A percentile compares a stretch with the other conserved stretches of the same genome.
Conservation (phyloP, 2,113 vertebrate genomes). For the Sylvietta virens region DNA sequence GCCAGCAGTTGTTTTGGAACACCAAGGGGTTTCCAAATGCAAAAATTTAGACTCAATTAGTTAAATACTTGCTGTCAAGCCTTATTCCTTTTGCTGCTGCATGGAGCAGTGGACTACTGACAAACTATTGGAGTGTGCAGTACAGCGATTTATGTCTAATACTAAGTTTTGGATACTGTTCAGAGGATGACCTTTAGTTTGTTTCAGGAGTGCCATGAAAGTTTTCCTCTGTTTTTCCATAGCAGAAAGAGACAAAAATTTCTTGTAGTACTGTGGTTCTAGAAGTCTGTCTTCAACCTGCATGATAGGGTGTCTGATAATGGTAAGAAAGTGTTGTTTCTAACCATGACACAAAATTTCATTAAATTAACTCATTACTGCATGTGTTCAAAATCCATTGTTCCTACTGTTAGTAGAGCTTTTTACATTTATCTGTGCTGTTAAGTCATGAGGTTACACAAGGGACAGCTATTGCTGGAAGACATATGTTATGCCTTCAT, state of each 20-base stretch:
- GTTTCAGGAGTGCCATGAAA: conserved; percentile 21
- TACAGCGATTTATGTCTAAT: conserved; percentile 1
- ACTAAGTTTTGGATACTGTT: conserved; percentile 27
- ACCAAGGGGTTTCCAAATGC: not conserved
- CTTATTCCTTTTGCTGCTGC: conserved; percentile 1
- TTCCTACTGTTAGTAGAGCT: not conserved
- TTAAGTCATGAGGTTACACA: not conserved
- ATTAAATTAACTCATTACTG: not conserved
- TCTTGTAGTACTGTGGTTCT: not conserved
- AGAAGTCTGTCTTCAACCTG: not conserved
- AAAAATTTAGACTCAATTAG: not conserved
- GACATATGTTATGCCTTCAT: not conserved
- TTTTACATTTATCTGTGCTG: not conserved
- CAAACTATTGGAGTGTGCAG: not conserved
- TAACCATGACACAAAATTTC: not conserved
- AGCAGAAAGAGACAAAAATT: not conserved
- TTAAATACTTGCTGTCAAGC: conserved; percentile 5
- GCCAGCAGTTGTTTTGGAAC: conserved; percentile 5
- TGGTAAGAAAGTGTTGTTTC: not conserved
- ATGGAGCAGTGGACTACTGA: not conserved
- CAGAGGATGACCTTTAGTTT: conserved; percentile 49
- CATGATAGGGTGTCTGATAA: not conserved
- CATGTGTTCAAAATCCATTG: not conserved
- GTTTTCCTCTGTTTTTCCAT: not conserved
- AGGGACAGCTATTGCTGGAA: not conserved